Conservation (phyloP, 2,888 invertebrate genomes). For the Dryocosmus kuriphilus region DNA sequence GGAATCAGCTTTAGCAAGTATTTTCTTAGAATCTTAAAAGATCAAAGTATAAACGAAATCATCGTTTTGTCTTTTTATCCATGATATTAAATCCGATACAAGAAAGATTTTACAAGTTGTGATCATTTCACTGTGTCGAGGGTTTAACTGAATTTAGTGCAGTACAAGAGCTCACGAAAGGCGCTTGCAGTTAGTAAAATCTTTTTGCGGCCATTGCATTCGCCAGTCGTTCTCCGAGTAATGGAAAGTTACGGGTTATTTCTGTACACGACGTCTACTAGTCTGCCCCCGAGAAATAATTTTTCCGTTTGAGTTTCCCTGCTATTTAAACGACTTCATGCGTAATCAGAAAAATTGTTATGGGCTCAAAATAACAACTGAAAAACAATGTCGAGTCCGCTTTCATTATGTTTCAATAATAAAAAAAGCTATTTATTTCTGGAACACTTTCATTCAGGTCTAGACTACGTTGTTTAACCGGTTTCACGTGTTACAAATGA, state of each 20-base stretch:
- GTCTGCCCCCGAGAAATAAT: constrained; percentile 36
- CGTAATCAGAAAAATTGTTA: neutral
- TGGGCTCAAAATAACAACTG: neutral
- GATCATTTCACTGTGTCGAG: constrained; percentile 19
- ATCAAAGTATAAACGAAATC: neutral
- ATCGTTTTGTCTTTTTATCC: neutral
- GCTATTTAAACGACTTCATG: neutral
- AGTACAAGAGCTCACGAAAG: constrained; percentile 12
- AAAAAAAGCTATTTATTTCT: constrained; percentile 18
- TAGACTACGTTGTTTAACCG: constrained; percentile 28
- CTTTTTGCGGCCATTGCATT: constrained; percentile 58
- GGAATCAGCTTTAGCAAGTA: neutral
- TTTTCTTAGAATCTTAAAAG: neutral
- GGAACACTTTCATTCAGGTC: constrained; percentile 29
- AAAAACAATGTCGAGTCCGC: neutral
- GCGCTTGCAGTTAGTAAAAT: constrained; percentile 48
- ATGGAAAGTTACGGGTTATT: constrained; percentile 66
- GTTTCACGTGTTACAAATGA: constrained; percentile 30
- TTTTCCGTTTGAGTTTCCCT: constrained; percentile 27
- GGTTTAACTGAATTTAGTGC: constrained; percentile 37
- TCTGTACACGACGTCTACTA: constrained; percentile 58
- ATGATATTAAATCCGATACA: neutral
- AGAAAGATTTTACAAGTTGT: neutral
- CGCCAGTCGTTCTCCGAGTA: constrained; percentile 62
- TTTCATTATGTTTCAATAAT: constrained; percentile 1